Conservation (phyloP, 2,113 vertebrate genomes). For the Carassius carassius region DNA sequence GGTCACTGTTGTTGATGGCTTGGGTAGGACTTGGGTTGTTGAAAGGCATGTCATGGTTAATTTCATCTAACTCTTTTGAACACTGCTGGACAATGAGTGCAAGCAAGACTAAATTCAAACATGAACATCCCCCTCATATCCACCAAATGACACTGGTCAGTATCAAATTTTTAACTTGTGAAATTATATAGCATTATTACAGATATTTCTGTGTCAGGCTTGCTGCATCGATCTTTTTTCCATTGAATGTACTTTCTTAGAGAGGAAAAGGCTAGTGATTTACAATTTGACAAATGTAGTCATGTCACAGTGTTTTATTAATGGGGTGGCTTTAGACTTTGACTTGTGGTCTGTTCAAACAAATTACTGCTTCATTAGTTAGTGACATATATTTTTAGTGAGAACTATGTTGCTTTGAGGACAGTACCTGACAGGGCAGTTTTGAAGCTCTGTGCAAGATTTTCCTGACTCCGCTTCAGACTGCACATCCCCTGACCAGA, state of each 20-base stretch:
- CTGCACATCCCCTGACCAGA: constrained; percentile 89
- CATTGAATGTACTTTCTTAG: not conserved
- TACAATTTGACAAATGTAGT: not conserved
- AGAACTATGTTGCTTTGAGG: no score
- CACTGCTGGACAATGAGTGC: no score
- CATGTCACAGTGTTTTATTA: not conserved
- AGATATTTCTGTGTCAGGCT: not conserved
- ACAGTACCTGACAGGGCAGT: constrained; percentile 84
- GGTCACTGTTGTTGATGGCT: no score
- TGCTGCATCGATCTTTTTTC: not conserved
- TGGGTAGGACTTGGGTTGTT: no score
- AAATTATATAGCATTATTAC: not conserved
- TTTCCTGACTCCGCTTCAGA: constrained; percentile 86
- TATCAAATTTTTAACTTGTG: no score
- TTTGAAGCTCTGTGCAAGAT: constrained; percentile 82
- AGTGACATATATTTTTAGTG: no score
- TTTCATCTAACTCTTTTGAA: no score
- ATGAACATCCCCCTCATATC: no score
- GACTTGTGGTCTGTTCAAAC: not conserved
- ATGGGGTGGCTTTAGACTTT: not conserved
- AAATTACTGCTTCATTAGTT: not conserved
- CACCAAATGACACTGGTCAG: no score
- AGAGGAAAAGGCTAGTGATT: not conserved
- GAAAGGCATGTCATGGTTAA: no score
- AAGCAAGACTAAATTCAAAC: no score